Base-by-base conservation (phyloP, 2,888 invertebrate genomes). In the Acrocyrtus sp. region DNA sequence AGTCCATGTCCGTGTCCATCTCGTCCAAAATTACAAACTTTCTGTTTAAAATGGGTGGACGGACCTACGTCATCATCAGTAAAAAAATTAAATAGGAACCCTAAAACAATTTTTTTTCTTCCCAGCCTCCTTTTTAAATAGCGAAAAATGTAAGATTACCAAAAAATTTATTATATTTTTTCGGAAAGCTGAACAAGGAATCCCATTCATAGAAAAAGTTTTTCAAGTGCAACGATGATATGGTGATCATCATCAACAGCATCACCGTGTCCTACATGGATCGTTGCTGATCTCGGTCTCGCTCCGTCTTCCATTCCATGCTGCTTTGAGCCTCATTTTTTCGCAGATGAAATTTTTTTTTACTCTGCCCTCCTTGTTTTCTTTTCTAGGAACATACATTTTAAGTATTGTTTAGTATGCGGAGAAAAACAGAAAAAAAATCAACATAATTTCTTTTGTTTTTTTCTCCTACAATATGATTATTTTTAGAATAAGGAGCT, bases 271-370 rank as follows among this genome's bases (percentile, higher is more conserved):
- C 57, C 45, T 57, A 57, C 57, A 57, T 57, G 57, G 39, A 24
- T 26, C 57, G 45, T 22, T 57, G 57, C 43, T 57, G 57, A 57
- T 57, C 57, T 57, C 57, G 57, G 57, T 57, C 57, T 57, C 57
- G 57, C 15, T 57, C 39, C 57, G 34, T 34, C 34, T 34, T 34
- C 34, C 34, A 34, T 34, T 10, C 50, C n/a, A 27, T 24, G 53
- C 27, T 8, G n/a, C n/a, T n/a, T n/a, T n/a, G n/a, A n/a, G n/a
- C n/a, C 34, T 8, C 6, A 34, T 34, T 8, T 34, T 34, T 34
- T 34, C 12, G 34, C 6, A 12, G 34, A 12, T 34, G n/a, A n/a
- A n/a, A n/a, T n/a, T n/a, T n/a, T n/a, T n/a, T n/a, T n/a, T n/a
- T n/a, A n/a, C n/a, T n/a, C n/a, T n/a, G n/a, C n/a, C 12, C 12